Evolutionary conservation across 1,140 invertebrate species (phyloP).

Genomic region (Drosophila azteca): DNA sequence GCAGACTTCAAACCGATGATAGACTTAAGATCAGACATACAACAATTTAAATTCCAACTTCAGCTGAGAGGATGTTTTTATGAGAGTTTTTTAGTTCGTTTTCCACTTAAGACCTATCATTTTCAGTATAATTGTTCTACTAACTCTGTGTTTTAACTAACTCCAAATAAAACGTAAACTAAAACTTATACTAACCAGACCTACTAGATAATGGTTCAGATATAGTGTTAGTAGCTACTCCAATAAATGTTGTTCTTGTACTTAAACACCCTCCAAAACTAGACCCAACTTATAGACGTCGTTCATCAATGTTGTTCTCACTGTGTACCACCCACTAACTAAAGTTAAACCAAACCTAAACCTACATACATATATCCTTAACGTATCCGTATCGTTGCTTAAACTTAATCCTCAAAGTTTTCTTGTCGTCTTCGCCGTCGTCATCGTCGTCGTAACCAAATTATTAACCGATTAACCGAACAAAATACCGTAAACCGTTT

Average conservation of each 20-base stretch:
- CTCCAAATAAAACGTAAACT: slow-evolving; percentile 3
- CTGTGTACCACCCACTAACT: slow-evolving; percentile 24
- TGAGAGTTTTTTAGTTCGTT: neutral
- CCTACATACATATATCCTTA: too few relatives aligned
- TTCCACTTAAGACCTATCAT: slow-evolving; percentile 6
- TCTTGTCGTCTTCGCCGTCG: slow-evolving; percentile 56
- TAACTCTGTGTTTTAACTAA: slow-evolving; percentile 43
- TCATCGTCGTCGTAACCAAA: slow-evolving; percentile 46
- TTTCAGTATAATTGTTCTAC: slow-evolving; percentile 20
- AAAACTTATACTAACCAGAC: slow-evolving; percentile 1
- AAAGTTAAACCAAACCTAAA: slow-evolving; percentile 25
- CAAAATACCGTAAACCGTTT: slow-evolving; percentile 37
- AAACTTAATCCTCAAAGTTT: slow-evolving; percentile 51
- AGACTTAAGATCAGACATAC: too few relatives aligned
- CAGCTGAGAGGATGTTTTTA: too few relatives aligned
- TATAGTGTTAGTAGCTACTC: slow-evolving; percentile 12
- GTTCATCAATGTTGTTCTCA: slow-evolving; percentile 51
- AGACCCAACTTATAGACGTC: slow-evolving; percentile 32
- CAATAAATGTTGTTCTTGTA: slow-evolving; percentile 58
- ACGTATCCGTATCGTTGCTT: neutral
- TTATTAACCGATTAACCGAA: slow-evolving; percentile 17
- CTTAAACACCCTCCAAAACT: slow-evolving; percentile 20
- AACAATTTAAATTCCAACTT: too few relatives aligned
- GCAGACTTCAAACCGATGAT: too few relatives aligned
- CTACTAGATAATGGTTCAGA: slow-evolving; percentile 32